These are phyloP conservation scores for Sarcophaga peregrina DNA, from an alignment of 1,140 invertebrate genomes.

Conservation along the genomic window DNA sequence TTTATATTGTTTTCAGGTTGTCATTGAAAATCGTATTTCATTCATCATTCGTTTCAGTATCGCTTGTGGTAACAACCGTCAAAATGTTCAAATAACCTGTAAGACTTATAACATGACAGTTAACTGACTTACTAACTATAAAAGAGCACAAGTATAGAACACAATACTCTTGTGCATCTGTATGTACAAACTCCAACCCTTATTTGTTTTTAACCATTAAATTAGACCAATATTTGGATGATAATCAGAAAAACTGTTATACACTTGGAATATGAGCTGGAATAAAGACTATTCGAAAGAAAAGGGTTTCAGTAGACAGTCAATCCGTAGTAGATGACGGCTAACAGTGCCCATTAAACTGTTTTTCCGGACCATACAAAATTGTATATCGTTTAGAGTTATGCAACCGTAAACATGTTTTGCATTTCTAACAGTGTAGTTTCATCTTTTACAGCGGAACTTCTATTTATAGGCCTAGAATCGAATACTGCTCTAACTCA, in stretches of 20 bases:
- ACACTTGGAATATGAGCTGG: neutral
- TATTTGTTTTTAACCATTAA: neutral
- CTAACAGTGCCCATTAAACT: too few species aligned
- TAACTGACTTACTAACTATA: slow-evolving; percentile 21
- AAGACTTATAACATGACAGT: slow-evolving; percentile 15
- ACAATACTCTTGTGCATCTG: neutral
- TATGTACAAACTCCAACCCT: neutral
- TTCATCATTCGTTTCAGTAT: slow-evolving; percentile 56
- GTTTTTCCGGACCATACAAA: too few species aligned
- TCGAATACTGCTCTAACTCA: too few species aligned
- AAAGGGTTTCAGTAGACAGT: too few species aligned
- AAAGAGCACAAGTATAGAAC: neutral
- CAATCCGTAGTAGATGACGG: too few species aligned
- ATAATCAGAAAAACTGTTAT: neutral
- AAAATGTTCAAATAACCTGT: slow-evolving; percentile 38
- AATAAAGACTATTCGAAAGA: too few species aligned
- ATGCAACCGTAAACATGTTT: too few species aligned
- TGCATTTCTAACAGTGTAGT: too few species aligned
- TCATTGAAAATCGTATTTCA: slow-evolving; percentile 63
- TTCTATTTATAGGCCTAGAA: too few species aligned
- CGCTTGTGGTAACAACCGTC: slow-evolving; percentile 13
- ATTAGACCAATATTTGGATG: neutral
- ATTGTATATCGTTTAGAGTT: too few species aligned
- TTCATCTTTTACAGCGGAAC: too few species aligned
- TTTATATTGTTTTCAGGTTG: slow-evolving; percentile 44